A percentile compares a stretch with the other conserved stretches of the same genome.
Conservation (phyloP, 2,113 vertebrate genomes). For the Chloebia gouldiae region DNA sequence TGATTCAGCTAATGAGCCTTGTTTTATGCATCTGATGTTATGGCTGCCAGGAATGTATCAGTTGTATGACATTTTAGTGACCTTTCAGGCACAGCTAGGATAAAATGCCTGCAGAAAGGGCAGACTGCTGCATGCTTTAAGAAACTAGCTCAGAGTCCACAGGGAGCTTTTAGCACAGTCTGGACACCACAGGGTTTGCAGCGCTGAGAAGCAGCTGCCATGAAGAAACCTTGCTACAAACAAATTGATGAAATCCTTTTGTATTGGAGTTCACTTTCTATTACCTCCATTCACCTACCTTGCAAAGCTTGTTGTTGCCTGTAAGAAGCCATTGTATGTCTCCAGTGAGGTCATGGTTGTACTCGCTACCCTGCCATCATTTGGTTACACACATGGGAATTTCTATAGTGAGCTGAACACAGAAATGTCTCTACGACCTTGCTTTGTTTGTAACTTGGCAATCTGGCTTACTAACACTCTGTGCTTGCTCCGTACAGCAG, state of each 20-base stretch:
- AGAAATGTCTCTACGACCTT: neutral
- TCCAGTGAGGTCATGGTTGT: neutral
- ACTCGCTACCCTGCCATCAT: neutral
- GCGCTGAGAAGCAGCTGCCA: neutral
- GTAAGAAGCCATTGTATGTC: neutral
- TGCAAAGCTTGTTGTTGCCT: neutral
- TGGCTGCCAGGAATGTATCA: neutral
- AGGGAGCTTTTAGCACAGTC: conserved; percentile 1
- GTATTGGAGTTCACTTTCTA: neutral
- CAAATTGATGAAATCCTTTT: neutral
- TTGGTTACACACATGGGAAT: neutral
- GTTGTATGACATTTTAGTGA: neutral
- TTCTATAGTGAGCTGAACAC: neutral
- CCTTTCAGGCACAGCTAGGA: conserved; percentile 39
- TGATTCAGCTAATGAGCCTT: conserved; percentile 20
- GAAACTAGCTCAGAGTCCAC: neutral
- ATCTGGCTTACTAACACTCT: neutral
- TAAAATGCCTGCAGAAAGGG: conserved; percentile 31
- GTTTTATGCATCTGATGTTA: conserved; percentile 27
- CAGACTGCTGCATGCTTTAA: conserved; percentile 29
- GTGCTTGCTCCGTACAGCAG: conserved; percentile 11
- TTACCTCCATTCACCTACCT: neutral
- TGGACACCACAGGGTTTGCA: neutral
- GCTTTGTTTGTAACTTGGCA: neutral
- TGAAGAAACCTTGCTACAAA: neutral